Evolutionary conservation across 2,888 invertebrate genomes (phyloP), one percentile per base, ranked within the genome.

Genomic region (Melipona beecheii): DNA sequence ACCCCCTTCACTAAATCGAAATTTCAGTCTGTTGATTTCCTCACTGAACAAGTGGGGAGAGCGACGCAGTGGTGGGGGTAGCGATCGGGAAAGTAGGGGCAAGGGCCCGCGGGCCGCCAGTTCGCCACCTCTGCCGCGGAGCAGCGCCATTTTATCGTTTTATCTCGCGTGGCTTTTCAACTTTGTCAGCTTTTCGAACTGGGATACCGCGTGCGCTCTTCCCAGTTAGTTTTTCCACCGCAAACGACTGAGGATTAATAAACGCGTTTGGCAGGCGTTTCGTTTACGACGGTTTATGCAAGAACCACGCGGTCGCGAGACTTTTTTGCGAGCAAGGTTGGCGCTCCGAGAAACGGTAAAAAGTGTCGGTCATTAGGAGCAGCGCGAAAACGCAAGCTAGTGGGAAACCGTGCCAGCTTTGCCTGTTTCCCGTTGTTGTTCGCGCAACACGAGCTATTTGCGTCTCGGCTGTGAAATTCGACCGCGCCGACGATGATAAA

Each of bases 321-420:
- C 36, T n/a, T 80, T 78, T 77, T 69, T 54, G 50, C 65, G 15
- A 52, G 65, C 9, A 60, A 50, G 43, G 17, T 21, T 77, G 24
- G 36, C 68, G 54, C 56, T 68, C n/a, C 54, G 54, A 36, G 77
- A 43, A 43, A 27, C 19, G 9, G 65, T 50, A 80, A 80, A 80
- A 80, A 80, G 65, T 50, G 64, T 56, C 70, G 80, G 80, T 77
- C 80, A 77, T 80, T 77, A 80, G 77, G 70, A 76, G 21, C 70
- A 27, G 15, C 31, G 70, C 24, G 77, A 69, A 64, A 77, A 77
- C 58, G 58, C 49, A 49, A 66, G 66, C 56, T n/a, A n/a, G 52
- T n/a, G 62, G 72, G 27, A 49, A 64, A 75, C 69, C 49, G 54
- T 69, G 60, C 62, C 58, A 56, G 79, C 62, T 75, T 62, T 31